A percentile compares a stretch with the other conserved stretches of the same genome.
Evolutionary conservation across 2,888 invertebrate genomes (phyloP).

Genomic region (Eubasilissa splendida): DNA sequence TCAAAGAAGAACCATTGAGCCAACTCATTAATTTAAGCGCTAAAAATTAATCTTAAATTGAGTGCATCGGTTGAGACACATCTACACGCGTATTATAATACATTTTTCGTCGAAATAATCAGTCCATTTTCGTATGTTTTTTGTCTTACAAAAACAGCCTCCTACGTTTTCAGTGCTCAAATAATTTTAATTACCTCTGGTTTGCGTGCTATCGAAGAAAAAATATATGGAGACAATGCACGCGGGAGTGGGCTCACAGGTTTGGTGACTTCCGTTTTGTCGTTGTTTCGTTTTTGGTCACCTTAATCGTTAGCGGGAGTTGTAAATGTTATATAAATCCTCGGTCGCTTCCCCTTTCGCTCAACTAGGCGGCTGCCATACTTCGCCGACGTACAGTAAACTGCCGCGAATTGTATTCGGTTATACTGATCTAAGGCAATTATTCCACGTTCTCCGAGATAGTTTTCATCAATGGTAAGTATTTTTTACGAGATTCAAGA

Average conservation of each 20-base stretch:
- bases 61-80: no score
- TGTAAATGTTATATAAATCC: conserved; percentile 28
- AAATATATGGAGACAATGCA: conserved; percentile 9
- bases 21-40: no score
- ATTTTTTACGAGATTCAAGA: no score
- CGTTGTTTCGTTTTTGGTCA: conserved; percentile 36
- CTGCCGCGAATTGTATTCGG: conserved; percentile 3
- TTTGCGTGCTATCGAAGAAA: conserved; percentile 12
- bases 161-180: neutral
- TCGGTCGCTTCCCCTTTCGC: conserved; percentile 29
- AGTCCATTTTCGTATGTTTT: no score
- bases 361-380: conserved; percentile 36
- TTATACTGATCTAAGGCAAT: neutral
- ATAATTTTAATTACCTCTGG: conserved; percentile 6
- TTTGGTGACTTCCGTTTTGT: conserved; percentile 50
- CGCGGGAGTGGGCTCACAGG: conserved; percentile 33
- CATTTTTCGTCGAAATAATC: no score
- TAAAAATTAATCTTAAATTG: no score
- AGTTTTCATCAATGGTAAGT: no score
- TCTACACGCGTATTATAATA: no score
- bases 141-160: neutral
- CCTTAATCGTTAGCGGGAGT: conserved; percentile 35
- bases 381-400: conserved; percentile 5
- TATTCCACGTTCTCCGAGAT: neutral
- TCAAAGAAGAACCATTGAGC: neutral